Conservation (phyloP, 2,888 invertebrate genomes). For the Plutella xylostella region DNA sequence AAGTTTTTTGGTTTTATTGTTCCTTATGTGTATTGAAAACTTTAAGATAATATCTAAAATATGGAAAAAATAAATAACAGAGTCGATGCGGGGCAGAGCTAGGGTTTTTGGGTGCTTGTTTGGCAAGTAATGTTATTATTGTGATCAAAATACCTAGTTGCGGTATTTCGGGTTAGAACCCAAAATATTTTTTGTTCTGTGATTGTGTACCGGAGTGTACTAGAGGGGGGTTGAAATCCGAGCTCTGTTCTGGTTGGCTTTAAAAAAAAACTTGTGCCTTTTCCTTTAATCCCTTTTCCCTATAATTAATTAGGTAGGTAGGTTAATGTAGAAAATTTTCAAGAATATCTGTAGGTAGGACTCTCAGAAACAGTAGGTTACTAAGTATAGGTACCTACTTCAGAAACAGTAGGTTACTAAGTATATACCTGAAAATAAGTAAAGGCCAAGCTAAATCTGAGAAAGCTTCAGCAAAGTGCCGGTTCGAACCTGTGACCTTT, state of each 20-base stretch:
- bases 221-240: constrained; percentile 30
- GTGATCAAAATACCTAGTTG: constrained; percentile 28
- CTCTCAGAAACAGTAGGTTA: too few relatives aligned
- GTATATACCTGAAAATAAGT: too few relatives aligned
- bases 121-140: constrained; percentile 62
- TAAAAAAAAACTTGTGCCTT: constrained; percentile 35
- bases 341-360: too few relatives aligned
- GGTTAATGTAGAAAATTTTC: too few relatives aligned
- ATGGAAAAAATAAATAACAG: constrained; percentile 53
- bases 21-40: constrained; percentile 67
- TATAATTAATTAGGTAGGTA: background rate
- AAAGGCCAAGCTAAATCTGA: too few relatives aligned
- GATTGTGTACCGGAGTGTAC: constrained; percentile 60
- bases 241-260: constrained; percentile 49
- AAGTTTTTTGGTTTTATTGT: constrained; percentile 65
- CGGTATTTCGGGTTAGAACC: constrained; percentile 1
- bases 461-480: too few relatives aligned
- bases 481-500: too few relatives aligned
- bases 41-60: constrained; percentile 60
- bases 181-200: constrained; percentile 44
- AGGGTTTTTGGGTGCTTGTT: constrained; percentile 45
- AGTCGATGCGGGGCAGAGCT: constrained; percentile 40
- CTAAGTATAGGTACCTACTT: too few relatives aligned
- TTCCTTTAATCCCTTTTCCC: constrained; percentile 4
- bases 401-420: too few relatives aligned